Conservation (phyloP, 2,113 vertebrate genomes). For the Archilochus colubris region DNA sequence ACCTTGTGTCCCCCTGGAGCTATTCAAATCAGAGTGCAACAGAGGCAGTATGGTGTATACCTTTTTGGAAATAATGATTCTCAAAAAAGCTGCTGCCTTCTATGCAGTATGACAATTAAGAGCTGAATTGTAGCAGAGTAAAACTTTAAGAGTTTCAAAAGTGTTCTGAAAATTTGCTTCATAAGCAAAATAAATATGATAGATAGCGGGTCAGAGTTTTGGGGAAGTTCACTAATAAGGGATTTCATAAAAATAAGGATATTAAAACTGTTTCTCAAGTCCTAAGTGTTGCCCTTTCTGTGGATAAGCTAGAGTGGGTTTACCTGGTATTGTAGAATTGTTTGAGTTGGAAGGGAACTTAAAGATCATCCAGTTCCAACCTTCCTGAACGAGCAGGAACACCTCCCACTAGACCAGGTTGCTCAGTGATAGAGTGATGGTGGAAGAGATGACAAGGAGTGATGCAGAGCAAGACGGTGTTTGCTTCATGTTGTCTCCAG, state of each 20-base stretch:
- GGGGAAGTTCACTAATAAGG: background rate
- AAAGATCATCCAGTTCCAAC: too few relatives aligned
- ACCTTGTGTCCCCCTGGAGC: background rate
- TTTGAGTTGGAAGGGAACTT: too few relatives aligned
- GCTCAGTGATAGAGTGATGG: background rate
- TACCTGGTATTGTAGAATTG: too few relatives aligned
- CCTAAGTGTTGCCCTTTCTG: background rate
- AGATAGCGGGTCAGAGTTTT: background rate
- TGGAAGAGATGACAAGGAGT: background rate
- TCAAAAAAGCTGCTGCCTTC: background rate
- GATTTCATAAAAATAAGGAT: background rate
- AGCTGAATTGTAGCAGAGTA: background rate
- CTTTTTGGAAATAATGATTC: background rate
- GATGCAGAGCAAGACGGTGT: background rate
- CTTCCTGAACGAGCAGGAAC: too few relatives aligned
- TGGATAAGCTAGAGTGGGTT: background rate
- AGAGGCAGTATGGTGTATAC: background rate
- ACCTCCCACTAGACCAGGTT: too few relatives aligned
- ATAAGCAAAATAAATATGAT: background rate
- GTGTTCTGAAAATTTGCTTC: background rate
- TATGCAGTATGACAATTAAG: background rate
- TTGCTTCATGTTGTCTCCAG: fast-evolving
- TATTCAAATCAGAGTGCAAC: background rate
- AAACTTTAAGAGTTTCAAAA: background rate
- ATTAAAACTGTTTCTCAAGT: background rate